Conservation (phyloP, 2,113 vertebrate genomes). For the Elephantulus edwardii region DNA sequence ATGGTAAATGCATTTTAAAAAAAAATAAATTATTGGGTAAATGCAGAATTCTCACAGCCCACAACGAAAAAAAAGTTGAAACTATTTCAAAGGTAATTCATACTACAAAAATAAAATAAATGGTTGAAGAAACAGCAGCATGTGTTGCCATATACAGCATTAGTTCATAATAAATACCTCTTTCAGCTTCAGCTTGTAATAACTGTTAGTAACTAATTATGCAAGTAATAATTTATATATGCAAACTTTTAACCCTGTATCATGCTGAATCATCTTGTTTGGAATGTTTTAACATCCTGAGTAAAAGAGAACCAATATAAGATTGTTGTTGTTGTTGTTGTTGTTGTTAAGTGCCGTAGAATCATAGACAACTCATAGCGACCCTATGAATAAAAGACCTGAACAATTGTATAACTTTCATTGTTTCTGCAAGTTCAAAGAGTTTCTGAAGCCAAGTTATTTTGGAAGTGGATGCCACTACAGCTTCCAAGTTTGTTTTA, state of each 20-base stretch:
- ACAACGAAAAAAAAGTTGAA: background rate
- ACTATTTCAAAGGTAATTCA: conserved; percentile 51
- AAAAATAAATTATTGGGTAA: conserved; percentile 12
- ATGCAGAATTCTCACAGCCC: background rate
- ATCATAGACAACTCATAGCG: no score
- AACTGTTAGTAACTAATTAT: background rate
- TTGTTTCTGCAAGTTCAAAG: no score
- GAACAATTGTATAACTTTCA: no score
- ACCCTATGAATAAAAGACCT: no score
- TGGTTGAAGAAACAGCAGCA: conserved; percentile 26
- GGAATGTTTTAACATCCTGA: background rate
- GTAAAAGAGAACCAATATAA: background rate
- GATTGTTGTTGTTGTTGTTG: no score
- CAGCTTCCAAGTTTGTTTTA: no score
- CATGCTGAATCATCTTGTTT: background rate
- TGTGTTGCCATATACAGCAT: conserved; percentile 17
- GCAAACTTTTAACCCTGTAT: background rate
- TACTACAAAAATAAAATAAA: conserved; percentile 35
- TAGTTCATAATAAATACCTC: background rate
- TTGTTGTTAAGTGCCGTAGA: no score
- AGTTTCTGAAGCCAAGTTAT: no score
- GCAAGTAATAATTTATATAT: background rate
- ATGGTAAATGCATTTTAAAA: conserved; percentile 24
- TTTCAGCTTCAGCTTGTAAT: background rate
- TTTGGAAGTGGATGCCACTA: no score